Conservation (phyloP, 2,113 vertebrate species). For the Oreotragus oreotragus region DNA sequence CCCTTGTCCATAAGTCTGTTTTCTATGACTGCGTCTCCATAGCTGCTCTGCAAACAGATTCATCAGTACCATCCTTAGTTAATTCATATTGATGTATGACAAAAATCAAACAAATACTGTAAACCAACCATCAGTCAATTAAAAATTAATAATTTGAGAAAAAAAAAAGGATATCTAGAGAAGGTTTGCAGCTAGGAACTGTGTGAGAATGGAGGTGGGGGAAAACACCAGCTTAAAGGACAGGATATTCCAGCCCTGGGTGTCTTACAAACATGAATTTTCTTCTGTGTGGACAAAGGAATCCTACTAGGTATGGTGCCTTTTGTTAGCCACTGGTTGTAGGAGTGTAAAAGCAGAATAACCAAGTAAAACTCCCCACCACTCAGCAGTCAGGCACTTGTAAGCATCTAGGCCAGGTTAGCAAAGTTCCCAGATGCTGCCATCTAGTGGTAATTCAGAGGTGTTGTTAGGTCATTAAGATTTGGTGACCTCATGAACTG, state of each 20-base stretch:
- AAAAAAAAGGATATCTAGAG: neutral
- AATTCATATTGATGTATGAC: neutral
- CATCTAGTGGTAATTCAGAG: slow-evolving; percentile 51
- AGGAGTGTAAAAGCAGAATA: neutral
- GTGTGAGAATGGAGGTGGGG: neutral
- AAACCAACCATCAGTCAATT: neutral
- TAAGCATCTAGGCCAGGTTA: neutral
- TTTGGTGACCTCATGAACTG: neutral
- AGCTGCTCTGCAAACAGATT: neutral
- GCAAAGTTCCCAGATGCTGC: slow-evolving; percentile 50
- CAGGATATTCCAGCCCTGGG: neutral
- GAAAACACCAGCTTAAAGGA: neutral
- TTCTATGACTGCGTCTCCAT: neutral
- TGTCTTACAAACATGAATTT: slow-evolving; percentile 1
- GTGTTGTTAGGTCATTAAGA: neutral
- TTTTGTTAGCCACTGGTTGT: neutral
- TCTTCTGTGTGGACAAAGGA: neutral
- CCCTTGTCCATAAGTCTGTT: neutral
- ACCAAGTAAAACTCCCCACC: neutral
- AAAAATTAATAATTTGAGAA: neutral
- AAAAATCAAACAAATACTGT: neutral
- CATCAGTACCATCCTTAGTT: neutral
- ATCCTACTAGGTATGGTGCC: neutral
- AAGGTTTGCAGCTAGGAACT: neutral
- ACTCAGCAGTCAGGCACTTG: neutral